phyloP scores from a whole-genome alignment of 2,797 vertebrate species.

The Brachyrhaphis roseni region DNA sequence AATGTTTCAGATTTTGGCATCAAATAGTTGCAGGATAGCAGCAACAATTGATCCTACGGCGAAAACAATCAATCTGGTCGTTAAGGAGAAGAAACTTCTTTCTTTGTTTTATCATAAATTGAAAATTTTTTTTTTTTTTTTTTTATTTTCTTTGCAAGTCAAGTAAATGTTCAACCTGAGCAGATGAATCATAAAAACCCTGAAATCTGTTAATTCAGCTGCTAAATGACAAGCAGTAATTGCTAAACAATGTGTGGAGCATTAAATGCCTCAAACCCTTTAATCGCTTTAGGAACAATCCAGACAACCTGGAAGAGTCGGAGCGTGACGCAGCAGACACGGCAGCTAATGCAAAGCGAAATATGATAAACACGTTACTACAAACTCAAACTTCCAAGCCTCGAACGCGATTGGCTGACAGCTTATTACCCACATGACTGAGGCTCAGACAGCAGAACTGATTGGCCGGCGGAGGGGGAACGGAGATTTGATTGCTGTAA shows the following conservation, averaged over 20 bases:
- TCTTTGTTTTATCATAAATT: not conserved
- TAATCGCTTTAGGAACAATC: not conserved
- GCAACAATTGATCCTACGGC: too few relatives aligned
- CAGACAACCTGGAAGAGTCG: slow-evolving; percentile 2
- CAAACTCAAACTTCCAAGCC: slow-evolving; percentile 39
- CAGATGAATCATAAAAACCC: too few relatives aligned
- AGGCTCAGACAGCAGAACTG: slow-evolving; percentile 63
- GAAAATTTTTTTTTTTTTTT: not conserved
- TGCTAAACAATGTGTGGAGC: not conserved
- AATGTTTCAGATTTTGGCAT: too few relatives aligned
- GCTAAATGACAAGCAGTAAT: not conserved
- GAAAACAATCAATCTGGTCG: too few relatives aligned
- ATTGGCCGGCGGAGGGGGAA: slow-evolving; percentile 47
- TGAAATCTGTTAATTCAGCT: not conserved
- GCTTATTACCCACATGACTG: slow-evolving; percentile 56
- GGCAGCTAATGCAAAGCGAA: slow-evolving; percentile 19
- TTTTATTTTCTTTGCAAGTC: not conserved
- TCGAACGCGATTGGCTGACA: slow-evolving; percentile 59
- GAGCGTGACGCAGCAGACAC: not conserved
- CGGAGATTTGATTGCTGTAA: slow-evolving; percentile 31
- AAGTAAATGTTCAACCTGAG: not conserved
- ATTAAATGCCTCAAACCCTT: not conserved
- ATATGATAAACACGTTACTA: slow-evolving; percentile 22
- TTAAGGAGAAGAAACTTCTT: too few relatives aligned
- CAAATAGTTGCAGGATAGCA: too few relatives aligned